Evolutionary conservation across 1,140 invertebrate species (phyloP).

Genomic region (Drosophila sucinea): DNA sequence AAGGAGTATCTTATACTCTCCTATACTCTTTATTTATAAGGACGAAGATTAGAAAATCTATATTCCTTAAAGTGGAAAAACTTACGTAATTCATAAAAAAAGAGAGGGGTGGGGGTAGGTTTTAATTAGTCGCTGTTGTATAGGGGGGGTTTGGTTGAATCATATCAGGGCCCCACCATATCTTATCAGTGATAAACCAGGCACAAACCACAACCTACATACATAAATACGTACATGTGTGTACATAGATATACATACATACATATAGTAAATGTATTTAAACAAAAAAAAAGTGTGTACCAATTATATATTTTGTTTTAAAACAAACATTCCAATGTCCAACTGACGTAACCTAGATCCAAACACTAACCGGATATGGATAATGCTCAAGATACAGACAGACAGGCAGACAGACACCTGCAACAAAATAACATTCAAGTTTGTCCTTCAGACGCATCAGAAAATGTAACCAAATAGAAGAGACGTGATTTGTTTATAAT

Average conservation of each 20-base stretch:
- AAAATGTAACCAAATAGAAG: constrained; percentile 6
- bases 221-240: not conserved
- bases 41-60: not conserved
- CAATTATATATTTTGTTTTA: not conserved
- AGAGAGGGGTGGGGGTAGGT: not conserved
- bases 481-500: constrained; percentile 46
- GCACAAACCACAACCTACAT: not conserved
- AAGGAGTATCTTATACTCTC: not conserved
- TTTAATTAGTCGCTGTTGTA: constrained; percentile 1
- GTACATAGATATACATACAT: not conserved
- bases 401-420: constrained; percentile 2
- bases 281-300: not conserved
- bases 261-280: not conserved
- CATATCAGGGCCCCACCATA: constrained; percentile 33
- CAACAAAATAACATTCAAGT: constrained; percentile 22
- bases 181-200: constrained; percentile 55
- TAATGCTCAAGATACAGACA: not conserved
- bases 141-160: constrained; percentile 23
- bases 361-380: not conserved
- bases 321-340: no score
- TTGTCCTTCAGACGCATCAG: constrained; percentile 35
- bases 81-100: not conserved
- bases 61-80: not conserved
- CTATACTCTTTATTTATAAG: not conserved
- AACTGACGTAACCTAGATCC: constrained; percentile 7